Conservation (phyloP, 1,140 invertebrate genomes). For the Cyclargus thomasi region DNA sequence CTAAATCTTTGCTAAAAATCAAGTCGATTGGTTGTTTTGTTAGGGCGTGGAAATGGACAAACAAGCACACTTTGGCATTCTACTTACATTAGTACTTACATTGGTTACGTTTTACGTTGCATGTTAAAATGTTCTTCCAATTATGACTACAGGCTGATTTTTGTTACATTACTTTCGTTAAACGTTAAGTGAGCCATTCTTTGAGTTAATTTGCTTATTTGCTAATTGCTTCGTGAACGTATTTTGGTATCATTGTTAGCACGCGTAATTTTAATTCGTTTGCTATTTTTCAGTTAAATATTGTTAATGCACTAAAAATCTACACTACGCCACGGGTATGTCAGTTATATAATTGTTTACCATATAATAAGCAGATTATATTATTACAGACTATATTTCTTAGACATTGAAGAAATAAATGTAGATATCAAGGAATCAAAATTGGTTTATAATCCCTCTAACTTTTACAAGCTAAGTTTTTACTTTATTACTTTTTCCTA, state of each 20-base stretch:
- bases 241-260: neutral
- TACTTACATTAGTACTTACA: too few relatives aligned
- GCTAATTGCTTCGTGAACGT: neutral
- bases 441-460: neutral
- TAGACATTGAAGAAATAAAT: neutral
- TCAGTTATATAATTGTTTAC: too few relatives aligned
- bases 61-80: too few relatives aligned
- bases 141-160: neutral
- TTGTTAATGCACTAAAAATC: too few relatives aligned
- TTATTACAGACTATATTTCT: too few relatives aligned
- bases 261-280: too few relatives aligned
- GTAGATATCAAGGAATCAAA: neutral
- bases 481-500: neutral
- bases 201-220: neutral
- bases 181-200: neutral
- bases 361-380: too few relatives aligned
- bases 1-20: too few relatives aligned
- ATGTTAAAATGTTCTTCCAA: neutral
- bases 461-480: neutral
- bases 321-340: too few relatives aligned
- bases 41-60: too few relatives aligned
- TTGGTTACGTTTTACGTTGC: neutral
- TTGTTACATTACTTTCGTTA: neutral
- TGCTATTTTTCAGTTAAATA: too few relatives aligned
- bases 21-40: too few relatives aligned